Conservation (phyloP, 2,797 vertebrate species). For the Margarornis squamiger region DNA sequence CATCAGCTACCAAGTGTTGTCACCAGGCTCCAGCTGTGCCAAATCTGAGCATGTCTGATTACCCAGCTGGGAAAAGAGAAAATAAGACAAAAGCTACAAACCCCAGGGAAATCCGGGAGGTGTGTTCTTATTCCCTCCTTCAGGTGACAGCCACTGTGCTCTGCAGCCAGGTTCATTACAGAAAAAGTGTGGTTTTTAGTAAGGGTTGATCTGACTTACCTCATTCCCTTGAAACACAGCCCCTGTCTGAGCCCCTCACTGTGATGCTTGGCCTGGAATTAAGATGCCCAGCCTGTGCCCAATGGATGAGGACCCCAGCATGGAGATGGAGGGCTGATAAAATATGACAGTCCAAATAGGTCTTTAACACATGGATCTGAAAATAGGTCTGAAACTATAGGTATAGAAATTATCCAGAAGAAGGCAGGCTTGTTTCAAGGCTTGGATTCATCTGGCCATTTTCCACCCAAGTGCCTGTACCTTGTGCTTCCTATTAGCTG, state of each 20-base stretch:
- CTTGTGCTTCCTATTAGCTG: conserved; percentile 31
- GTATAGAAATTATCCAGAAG: neutral
- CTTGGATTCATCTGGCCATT: neutral
- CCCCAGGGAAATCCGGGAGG: neutral
- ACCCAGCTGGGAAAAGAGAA: neutral
- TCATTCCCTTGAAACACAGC: neutral
- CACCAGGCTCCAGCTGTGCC: neutral
- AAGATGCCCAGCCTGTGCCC: no score
- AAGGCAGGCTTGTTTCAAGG: neutral
- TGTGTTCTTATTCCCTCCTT: neutral
- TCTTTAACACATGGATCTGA: neutral
- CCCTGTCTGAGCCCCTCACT: neutral
- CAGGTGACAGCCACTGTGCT: neutral
- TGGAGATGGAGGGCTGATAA: neutral
- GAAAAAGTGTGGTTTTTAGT: neutral
- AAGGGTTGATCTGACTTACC: neutral
- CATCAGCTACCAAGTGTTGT: neutral
- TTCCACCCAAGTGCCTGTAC: neutral
- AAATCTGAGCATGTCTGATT: neutral
- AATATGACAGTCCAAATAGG: neutral
- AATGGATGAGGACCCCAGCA: neutral
- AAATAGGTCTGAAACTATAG: neutral
- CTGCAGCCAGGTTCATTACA: neutral
- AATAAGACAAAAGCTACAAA: neutral
- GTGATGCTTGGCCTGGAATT: neutral